These are phyloP conservation scores for Umimayanthus kanabou DNA, from an alignment of 92 coral and sea anemone species.

Conservation along the genomic window DNA sequence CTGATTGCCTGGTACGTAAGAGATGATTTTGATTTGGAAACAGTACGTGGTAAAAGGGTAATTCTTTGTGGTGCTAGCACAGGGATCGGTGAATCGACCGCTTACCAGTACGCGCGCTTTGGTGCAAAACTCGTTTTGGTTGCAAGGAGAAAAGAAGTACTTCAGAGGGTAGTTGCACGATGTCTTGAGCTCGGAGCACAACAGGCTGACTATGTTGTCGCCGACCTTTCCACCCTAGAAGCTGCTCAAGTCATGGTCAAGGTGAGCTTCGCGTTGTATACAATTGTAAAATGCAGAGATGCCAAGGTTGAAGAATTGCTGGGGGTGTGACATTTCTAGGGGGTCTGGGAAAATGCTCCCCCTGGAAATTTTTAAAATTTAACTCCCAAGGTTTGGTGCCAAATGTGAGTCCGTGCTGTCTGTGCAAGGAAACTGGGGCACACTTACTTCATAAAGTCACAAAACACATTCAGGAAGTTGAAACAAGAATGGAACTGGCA, in stretches of 20 bases:
- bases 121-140: slow-evolving; percentile 80
- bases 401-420: too few relatives aligned
- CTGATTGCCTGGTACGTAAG: slow-evolving; percentile 60
- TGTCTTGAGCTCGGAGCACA: slow-evolving; percentile 78
- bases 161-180: slow-evolving; percentile 63
- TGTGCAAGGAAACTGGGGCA: too few relatives aligned
- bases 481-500: too few relatives aligned
- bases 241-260: slow-evolving; percentile 56
- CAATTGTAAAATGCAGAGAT: too few relatives aligned
- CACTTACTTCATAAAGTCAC: too few relatives aligned
- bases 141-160: slow-evolving; percentile 73
- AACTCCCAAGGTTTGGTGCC: too few relatives aligned
- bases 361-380: too few relatives aligned
- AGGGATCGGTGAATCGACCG: slow-evolving; percentile 88
- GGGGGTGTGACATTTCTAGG: too few relatives aligned
- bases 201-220: slow-evolving; percentile 66
- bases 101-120: slow-evolving; percentile 69
- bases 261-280: not conserved
- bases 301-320: too few relatives aligned
- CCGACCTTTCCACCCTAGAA: slow-evolving; percentile 76
- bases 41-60: slow-evolving; percentile 72
- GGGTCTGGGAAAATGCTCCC: too few relatives aligned
- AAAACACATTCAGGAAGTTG: too few relatives aligned
- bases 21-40: slow-evolving; percentile 60
- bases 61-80: slow-evolving; percentile 82